Evolutionary conservation across 1,140 invertebrate species (phyloP), one percentile per base, ranked within the genome.

Genomic region (Leptinotarsa texana): DNA sequence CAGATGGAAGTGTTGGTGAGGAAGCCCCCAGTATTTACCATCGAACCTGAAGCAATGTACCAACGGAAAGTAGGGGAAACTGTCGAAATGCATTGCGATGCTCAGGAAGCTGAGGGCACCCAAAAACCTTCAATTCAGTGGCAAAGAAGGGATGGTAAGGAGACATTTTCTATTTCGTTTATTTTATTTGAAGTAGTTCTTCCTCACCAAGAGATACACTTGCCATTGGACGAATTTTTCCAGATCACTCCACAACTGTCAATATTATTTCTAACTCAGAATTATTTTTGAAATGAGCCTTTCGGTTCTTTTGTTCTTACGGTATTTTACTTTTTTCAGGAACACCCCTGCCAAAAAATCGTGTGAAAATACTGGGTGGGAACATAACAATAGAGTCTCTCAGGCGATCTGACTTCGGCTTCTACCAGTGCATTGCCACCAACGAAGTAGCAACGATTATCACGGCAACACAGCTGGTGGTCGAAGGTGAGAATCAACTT

Each of bases 1-100:
- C 90, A 92, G 42, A 98, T 99, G 93, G 95, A 98, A 87, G 96
- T 99, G n/a, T 87, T 98, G 78, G 97, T 98, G 4, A 89, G 95
- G 83, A 97, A 96, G 85, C 95, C 95, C 17, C 95, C 95, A 2
- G 89, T 91, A 17, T 96, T 96, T 82, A 94, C 91, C 2, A 86
- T 95, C 4, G 93, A 95, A 83, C 95, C 95, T 1, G 93, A 96
- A 82, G 88, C 91, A 18, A 90, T 95, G 83, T 97, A 96, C 85
- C 94, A 96, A 84, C 90, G 93, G 78, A 95, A 95, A 86, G 92
- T 96, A 27, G 94, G 94, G 6, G 94, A 96, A 81, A 93, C 94
- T 63, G 94, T 97, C 1, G 94, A 96, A 84, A 95, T 99, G 92
- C 92, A 94, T 78, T 99, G 97, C 87, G 94, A 95, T 74, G 96